Evolutionary conservation across 2,797 vertebrate species (phyloP).

Genomic region (Enteromius fasciolatus): DNA sequence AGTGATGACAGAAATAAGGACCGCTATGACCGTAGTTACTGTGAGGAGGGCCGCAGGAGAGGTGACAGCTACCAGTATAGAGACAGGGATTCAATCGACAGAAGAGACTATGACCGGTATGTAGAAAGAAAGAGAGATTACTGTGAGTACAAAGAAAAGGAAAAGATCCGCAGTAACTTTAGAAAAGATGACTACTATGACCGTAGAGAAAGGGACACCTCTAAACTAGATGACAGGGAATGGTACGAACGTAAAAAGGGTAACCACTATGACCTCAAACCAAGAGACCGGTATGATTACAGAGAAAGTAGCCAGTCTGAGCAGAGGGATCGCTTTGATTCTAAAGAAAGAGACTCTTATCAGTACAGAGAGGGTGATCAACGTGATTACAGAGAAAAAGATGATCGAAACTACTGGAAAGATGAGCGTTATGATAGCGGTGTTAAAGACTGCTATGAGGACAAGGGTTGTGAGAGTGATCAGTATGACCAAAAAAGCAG

Average conservation of each 20-base stretch:
- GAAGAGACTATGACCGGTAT: slow-evolving; percentile 52
- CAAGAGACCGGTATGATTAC: slow-evolving; percentile 33
- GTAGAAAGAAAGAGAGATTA: slow-evolving; percentile 58
- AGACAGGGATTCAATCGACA: slow-evolving; percentile 63
- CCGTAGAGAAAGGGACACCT: slow-evolving; percentile 16
- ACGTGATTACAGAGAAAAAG: slow-evolving; percentile 63
- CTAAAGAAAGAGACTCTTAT: slow-evolving; percentile 39
- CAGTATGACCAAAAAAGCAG: slow-evolving; percentile 52
- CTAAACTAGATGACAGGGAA: slow-evolving; percentile 34
- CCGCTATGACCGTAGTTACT: slow-evolving; percentile 65
- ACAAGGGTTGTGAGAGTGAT: slow-evolving; percentile 62
- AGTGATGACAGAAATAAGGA: slow-evolving; percentile 60
- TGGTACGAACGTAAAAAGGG: slow-evolving; percentile 56
- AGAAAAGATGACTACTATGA: slow-evolving; percentile 57
- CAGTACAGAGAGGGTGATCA: slow-evolving; percentile 59
- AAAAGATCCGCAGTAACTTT: slow-evolving; percentile 53
- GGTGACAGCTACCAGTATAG: slow-evolving; percentile 51
- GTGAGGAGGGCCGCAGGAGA: slow-evolving; percentile 62
- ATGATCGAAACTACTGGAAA: slow-evolving; percentile 56
- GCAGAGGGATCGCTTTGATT: slow-evolving; percentile 19
- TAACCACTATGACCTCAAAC: slow-evolving; percentile 49
- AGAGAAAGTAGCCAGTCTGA: slow-evolving; percentile 53
- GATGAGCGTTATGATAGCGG: slow-evolving; percentile 62
- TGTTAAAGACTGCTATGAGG: slow-evolving; percentile 66
- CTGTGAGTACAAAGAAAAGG: slow-evolving; percentile 53